A percentile compares a stretch with the other conserved stretches of the same genome.
Evolutionary conservation across 2,888 invertebrate genomes (phyloP).

Genomic region (Lithophane leautieri): DNA sequence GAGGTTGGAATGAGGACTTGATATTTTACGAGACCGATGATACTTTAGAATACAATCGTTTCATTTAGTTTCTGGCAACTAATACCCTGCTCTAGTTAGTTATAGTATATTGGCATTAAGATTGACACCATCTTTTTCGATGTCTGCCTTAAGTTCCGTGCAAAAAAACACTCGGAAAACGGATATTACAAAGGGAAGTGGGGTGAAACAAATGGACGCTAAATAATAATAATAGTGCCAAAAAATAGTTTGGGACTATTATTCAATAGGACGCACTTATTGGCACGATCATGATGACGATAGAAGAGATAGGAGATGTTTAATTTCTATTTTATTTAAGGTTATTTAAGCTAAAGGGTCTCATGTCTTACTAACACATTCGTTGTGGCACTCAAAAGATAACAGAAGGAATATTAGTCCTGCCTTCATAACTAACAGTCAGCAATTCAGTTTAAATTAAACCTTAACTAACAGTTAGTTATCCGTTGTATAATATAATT

Average conservation of each 20-base stretch:
- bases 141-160: no score
- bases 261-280: neutral
- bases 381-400: neutral
- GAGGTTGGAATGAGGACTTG: neutral
- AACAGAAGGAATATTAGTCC: neutral
- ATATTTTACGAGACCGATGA: neutral
- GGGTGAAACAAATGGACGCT: no score
- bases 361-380: neutral
- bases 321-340: neutral
- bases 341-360: neutral
- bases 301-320: no score
- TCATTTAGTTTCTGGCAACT: neutral
- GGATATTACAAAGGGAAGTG: no score
- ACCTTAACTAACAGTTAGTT: constrained; percentile 30
- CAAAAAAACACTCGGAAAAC: no score
- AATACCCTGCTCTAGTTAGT: no score
- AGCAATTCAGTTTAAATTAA: constrained; percentile 25
- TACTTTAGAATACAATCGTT: neutral
- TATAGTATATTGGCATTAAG: neutral
- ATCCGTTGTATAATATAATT: constrained; percentile 28
- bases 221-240: no score
- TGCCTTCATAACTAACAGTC: neutral
- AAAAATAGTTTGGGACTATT: no score
- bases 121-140: neutral
- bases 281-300: no score